Base-by-base conservation (phyloP, 2,888 invertebrate genomes). In the Vannuccia rotundouncinata region DNA sequence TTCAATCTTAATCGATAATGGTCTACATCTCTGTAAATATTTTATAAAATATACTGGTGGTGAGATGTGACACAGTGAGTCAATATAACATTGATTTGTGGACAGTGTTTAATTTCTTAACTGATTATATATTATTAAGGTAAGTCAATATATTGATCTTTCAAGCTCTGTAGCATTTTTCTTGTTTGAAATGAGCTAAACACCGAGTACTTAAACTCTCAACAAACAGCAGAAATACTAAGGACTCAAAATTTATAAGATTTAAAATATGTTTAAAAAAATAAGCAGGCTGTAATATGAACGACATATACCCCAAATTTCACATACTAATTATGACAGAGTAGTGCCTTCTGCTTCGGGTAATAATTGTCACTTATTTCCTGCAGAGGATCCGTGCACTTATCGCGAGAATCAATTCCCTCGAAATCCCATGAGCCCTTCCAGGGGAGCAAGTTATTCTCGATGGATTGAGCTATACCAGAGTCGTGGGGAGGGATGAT, bases 401-500 rank as follows among this genome's bases (percentile, higher is more conserved):
- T 87, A 0, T 89, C 85, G 83, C 91, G 82, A 89, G 1, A 88
- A 84, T 83, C 81, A 13, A 86, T 82, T 30, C 82, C 81, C 0
- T 84, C 83, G 0, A 91, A 90, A 83, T 94, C 90, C 95, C 96
- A 97, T 0, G 94, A 93, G 0, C 91, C 90, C 0, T 90, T 89
- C 83, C 91, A 90, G 0, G 98, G 97, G 83, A 91, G 90, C 79
- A 95, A 90, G 87, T 93, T 93, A 29, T 91, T 90, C 79, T 91
- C 85, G 83, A 98, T 96, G 77, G 90, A 90, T 0, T 91, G 89
- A 83, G 96, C 92, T 82, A 99, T 95, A 73, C 91, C 91, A 84
- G 92, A 92, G 87, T 99, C 99, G 83, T 93, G 93, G 0, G 99
- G 99, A 0, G 93, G 88, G 82, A 95, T 92, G 82, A 99, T 96